Percentiles rank a stretch among this genome's conserved stretches.
phyloP scores from a whole-genome alignment of 2,888 invertebrate species.

The Strigamia transsilvanica region DNA sequence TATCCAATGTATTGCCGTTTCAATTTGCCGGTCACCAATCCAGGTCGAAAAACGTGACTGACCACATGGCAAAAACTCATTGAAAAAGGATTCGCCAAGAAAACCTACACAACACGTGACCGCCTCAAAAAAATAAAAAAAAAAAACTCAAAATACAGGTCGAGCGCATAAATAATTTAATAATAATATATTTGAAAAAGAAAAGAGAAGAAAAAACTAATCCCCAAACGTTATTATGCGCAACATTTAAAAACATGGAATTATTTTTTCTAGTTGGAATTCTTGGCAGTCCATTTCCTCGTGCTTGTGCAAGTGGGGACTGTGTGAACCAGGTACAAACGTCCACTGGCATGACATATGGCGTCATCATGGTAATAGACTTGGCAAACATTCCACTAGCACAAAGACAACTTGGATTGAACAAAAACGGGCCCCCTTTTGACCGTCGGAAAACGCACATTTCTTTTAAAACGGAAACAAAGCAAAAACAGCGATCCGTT shows the following conservation, averaged over 20 bases:
- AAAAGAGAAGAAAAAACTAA: too few relatives aligned
- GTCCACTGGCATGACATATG: conserved; percentile 35
- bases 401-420: conserved; percentile 33
- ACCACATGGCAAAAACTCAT: background rate
- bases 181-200: too few relatives aligned
- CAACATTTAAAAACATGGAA: too few relatives aligned
- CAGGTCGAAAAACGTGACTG: background rate
- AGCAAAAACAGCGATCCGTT: too few relatives aligned
- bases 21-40: background rate
- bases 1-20: conserved; percentile 15
- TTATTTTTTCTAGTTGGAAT: too few relatives aligned
- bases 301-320: conserved; percentile 20
- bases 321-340: conserved; percentile 28
- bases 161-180: too few relatives aligned
- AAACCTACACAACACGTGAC: background rate
- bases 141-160: too few relatives aligned
- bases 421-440: too few relatives aligned
- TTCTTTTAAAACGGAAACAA: too few relatives aligned
- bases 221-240: too few relatives aligned
- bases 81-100: background rate
- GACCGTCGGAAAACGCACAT: too few relatives aligned
- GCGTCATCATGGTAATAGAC: conserved; percentile 34
- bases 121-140: too few relatives aligned
- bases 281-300: conserved; percentile 1
- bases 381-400: conserved; percentile 31